Evolutionary conservation across 1,140 invertebrate genomes (phyloP).

Genomic region (Brachionus rotundiformis): DNA sequence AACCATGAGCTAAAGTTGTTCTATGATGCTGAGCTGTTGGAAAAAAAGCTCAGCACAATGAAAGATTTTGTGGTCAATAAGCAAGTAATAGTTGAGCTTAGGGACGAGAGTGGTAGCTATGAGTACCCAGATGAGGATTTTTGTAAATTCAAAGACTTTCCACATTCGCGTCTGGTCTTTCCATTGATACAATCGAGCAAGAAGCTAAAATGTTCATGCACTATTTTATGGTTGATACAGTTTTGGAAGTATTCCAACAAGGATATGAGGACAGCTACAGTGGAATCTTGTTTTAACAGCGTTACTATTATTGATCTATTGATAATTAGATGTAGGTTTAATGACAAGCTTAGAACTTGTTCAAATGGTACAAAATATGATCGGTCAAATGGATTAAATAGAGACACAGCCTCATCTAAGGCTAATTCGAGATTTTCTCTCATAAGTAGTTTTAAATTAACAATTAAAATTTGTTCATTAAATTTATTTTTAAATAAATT

Average conservation of each 20-base stretch:
- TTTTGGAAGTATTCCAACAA: background rate
- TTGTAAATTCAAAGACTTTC: slow-evolving; percentile 50
- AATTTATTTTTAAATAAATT: too few relatives aligned
- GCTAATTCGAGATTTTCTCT: too few relatives aligned
- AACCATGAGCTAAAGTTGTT: slow-evolving; percentile 2
- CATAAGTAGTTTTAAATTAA: too few relatives aligned
- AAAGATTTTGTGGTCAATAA: background rate
- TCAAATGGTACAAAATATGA: background rate
- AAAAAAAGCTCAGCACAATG: background rate
- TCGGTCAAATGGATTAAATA: background rate
- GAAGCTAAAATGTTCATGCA: slow-evolving; percentile 20
- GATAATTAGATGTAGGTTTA: slow-evolving; percentile 4
- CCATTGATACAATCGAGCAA: slow-evolving; percentile 1
- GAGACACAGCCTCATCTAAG: background rate
- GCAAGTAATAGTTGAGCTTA: background rate
- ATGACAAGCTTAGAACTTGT: background rate
- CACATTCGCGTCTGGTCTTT: slow-evolving; percentile 3
- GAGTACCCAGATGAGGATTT: slow-evolving; percentile 14
- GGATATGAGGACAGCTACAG: background rate
- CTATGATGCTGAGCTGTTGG: background rate
- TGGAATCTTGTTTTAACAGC: slow-evolving; percentile 30
- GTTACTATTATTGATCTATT: background rate
- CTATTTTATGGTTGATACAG: slow-evolving; percentile 35
- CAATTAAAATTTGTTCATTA: too few relatives aligned
- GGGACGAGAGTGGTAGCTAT: background rate